Base-by-base conservation (phyloP, 2,888 invertebrate genomes). In the Glaucopsyche alexis region DNA sequence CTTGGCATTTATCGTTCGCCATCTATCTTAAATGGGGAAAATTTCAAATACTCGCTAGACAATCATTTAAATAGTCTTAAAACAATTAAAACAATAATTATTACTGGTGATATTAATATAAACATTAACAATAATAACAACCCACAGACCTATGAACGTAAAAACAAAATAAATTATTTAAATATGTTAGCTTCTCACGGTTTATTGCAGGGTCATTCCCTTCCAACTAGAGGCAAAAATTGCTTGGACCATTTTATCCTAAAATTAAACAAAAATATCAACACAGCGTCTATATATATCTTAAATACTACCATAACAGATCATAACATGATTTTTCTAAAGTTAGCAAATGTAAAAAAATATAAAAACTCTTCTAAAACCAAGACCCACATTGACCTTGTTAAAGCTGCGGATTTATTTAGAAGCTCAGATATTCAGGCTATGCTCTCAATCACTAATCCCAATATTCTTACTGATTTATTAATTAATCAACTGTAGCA, bases 161-260 rank as follows among this genome's bases (percentile, higher is more conserved):
- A 60, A 19, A 60, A 60, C 19, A 60, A 19, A 19, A 9, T 60
- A 19, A 19, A 29, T 19, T 60, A 60, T 60, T 29, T 60, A 19
- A 60, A 7, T 19, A 19, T 60, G 19, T 9, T 60, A 19, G 19
- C 60, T 19, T 16, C 16, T 19, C 60, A 60, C 9, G 60, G 60
- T 2, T 19, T 60, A 60, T 19, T 60, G 3, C 8, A 16, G 11
- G 19, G 16, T 11, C 19, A 50, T 50, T 49, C 65, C 7, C n/a
- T n/a, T 29, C 38, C 77, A 38, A 69, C 40, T 49, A 79, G 77
- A 6, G 14, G 60, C 3, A 60, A 19, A 19, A n/a, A 60, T 60
- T 60, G 60, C 19, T 16, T 60, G 19, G 60, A 60, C 42, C 6
- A 77, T 79, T 75, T 67, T 78, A 11, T 47, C 19, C 14, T 40